Percentiles rank a stretch among this genome's conserved stretches.
Evolutionary conservation across 2,888 invertebrate species (phyloP).

Genomic region (Notodonta ziczac): DNA sequence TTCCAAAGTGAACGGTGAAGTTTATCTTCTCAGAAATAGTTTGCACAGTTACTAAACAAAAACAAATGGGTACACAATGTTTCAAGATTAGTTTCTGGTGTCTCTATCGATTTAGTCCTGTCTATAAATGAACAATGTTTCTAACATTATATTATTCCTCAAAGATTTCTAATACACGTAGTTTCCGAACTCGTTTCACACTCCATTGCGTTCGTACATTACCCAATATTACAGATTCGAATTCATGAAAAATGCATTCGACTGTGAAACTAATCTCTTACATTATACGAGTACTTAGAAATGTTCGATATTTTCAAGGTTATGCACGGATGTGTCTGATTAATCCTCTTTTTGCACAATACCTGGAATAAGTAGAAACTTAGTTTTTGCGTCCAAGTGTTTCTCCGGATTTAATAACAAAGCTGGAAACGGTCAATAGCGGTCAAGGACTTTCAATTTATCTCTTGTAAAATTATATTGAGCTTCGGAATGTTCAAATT

Average conservation of each 20-base stretch:
- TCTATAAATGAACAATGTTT: neutral
- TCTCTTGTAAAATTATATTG: neutral
- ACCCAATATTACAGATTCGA: constrained; percentile 7
- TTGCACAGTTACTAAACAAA: no score
- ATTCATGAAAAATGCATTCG: constrained; percentile 7
- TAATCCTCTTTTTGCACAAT: neutral
- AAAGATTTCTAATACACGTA: constrained; percentile 1
- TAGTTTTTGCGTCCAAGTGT: neutral
- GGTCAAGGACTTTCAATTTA: neutral
- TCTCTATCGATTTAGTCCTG: no score
- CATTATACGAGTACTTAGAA: constrained; percentile 3
- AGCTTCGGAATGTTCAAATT: neutral
- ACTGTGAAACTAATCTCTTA: constrained; percentile 13
- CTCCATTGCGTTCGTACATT: constrained; percentile 15
- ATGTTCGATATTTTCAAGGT: neutral
- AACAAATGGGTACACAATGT: no score
- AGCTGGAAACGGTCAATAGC: neutral
- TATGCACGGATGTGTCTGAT: neutral
- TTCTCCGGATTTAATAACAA: neutral
- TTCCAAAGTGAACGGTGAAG: no score
- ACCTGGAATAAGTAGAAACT: neutral
- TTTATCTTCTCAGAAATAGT: no score
- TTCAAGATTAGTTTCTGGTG: no score
- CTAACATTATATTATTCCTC: neutral
- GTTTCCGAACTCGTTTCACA: constrained; percentile 22